Percentiles rank a stretch among this genome's conserved stretches.
Conservation (phyloP, 1,140 invertebrate genomes). For the Papilio glaucus region DNA sequence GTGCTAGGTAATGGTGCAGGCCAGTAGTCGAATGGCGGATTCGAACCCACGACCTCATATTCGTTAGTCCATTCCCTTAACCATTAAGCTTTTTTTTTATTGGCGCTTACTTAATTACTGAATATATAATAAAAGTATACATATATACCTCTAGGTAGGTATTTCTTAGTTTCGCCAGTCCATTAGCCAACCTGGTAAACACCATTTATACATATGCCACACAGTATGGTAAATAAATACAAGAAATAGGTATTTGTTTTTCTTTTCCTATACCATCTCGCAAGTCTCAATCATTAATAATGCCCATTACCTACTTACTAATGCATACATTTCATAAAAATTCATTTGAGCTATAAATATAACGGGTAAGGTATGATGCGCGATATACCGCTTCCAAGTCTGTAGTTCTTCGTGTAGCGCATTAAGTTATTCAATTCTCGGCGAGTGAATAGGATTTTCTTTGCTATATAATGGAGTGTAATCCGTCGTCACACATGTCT, state of each 20-base stretch:
- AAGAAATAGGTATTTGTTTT: background rate
- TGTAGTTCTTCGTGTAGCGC: conserved; percentile 55
- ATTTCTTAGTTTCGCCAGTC: too few species aligned
- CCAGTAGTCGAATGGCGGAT: too few species aligned
- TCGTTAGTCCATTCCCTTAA: too few species aligned
- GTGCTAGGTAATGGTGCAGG: too few species aligned
- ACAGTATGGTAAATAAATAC: too few species aligned
- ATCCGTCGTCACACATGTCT: conserved; percentile 72
- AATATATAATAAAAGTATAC: too few species aligned
- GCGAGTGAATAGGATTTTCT: conserved; percentile 71
- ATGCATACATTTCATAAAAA: background rate
- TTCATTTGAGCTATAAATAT: background rate
- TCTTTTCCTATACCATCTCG: background rate
- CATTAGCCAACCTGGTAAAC: too few species aligned
- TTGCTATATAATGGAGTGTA: conserved; percentile 70
- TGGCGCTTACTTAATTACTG: too few species aligned
- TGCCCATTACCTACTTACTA: background rate
- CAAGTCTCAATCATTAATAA: background rate
- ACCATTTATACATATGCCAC: too few species aligned
- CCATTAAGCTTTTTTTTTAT: too few species aligned
- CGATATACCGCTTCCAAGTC: conserved; percentile 47
- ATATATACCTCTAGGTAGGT: too few species aligned
- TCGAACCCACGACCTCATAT: too few species aligned
- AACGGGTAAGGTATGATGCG: conserved; percentile 42
- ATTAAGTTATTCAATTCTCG: conserved; percentile 78